Percentiles rank a stretch among this genome's conserved stretches.
Conservation (phyloP, 1,140 invertebrate genomes). For the Ceratosolen solmsi region DNA sequence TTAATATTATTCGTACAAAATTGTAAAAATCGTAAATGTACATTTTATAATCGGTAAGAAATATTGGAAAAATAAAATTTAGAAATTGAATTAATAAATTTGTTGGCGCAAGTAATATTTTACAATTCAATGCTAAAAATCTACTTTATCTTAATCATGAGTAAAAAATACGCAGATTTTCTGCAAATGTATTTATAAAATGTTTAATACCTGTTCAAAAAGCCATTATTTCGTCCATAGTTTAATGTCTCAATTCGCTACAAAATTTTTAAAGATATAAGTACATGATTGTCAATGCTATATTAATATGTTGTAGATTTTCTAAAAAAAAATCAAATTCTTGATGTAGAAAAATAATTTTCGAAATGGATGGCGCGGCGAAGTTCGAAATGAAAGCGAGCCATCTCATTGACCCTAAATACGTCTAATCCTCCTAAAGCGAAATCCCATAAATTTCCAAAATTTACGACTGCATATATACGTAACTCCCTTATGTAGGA, state of each 20-base stretch:
- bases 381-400: slow-evolving; percentile 31
- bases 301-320: slow-evolving; percentile 6
- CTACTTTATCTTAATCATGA: too few species aligned
- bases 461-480: slow-evolving; percentile 60
- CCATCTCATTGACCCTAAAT: slow-evolving; percentile 51
- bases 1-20: too few species aligned
- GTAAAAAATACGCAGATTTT: neutral
- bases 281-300: neutral
- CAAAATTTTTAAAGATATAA: slow-evolving; percentile 23
- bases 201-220: slow-evolving; percentile 23
- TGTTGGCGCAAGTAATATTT: too few species aligned
- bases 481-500: neutral
- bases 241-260: slow-evolving; percentile 29
- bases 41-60: too few species aligned
- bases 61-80: too few species aligned
- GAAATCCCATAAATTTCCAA: slow-evolving; percentile 62
- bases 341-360: slow-evolving; percentile 43
- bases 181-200: slow-evolving; percentile 16
- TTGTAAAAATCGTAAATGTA: too few species aligned
- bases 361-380: slow-evolving; percentile 20
- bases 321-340: neutral
- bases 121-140: too few species aligned
- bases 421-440: slow-evolving; percentile 53
- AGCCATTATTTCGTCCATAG: neutral
- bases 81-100: neutral